phyloP scores from a whole-genome alignment of 2,113 vertebrate species.

The Myiozetetes cayanensis region DNA sequence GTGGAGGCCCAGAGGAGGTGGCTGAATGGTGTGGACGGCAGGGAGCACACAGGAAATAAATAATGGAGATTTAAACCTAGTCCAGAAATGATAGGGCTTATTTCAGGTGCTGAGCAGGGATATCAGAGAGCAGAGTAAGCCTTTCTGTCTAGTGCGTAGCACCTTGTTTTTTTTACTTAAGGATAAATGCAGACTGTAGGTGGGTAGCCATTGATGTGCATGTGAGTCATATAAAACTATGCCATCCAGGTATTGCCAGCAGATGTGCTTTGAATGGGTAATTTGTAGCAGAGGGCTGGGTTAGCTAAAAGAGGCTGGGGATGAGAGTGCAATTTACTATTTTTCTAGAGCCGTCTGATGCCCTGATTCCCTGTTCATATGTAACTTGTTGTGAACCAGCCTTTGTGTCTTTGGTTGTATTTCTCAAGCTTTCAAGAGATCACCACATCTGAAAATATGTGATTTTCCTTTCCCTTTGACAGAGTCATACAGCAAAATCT shows the following conservation, averaged over 20 bases:
- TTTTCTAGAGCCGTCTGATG: background rate
- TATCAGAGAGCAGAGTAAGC: background rate
- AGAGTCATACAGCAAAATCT: background rate
- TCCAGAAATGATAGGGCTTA: background rate
- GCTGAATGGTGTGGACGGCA: fast-evolving
- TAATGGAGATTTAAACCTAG: background rate
- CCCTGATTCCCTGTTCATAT: background rate
- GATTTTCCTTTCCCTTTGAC: background rate
- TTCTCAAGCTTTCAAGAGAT: background rate
- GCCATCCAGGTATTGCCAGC: background rate
- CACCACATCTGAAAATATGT: background rate
- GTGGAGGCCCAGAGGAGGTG: background rate
- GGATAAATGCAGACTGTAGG: background rate
- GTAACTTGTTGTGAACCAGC: background rate
- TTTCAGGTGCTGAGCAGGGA: background rate
- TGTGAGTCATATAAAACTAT: background rate
- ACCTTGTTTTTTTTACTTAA: background rate
- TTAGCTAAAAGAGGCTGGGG: background rate
- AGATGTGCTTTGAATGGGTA: background rate
- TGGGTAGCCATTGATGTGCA: background rate
- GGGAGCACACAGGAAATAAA: background rate
- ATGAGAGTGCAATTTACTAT: background rate
- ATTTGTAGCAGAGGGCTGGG: background rate
- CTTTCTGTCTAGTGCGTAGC: background rate
- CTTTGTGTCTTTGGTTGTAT: background rate